Evolutionary conservation across 2,888 invertebrate genomes (phyloP), one percentile per base, ranked within the genome.

Genomic region (Hyposoter dolosus): DNA sequence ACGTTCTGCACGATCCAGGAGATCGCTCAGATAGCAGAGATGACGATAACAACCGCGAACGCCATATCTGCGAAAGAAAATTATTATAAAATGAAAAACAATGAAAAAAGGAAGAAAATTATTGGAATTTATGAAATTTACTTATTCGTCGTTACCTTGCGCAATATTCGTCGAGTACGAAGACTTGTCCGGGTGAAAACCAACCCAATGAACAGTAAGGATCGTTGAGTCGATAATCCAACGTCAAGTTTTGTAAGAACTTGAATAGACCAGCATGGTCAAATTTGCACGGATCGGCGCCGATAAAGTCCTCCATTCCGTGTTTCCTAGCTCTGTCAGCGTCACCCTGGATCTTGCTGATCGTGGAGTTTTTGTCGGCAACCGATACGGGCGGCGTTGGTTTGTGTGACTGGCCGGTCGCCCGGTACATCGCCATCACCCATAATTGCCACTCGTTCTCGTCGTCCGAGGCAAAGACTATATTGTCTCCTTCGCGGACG

Each of bases 331-430:
- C 99, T 93, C 99, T 97, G 93, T 99, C 99, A 71, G 98, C 98
- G 95, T 98, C 98, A 95, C 98, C 99, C 96, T 98, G 98, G 92
- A 98, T 97, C 94, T 98, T 97, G 71, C 97, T 97, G 93, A 98
- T 97, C 86, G 97, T 97, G 35, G 97, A 97, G 93, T 97, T 97
- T 95, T 99, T 97, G 94, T 98, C 97, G 88, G 96, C 96, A 3
- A 97, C 96, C 23, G 97, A 97, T 65, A 98, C 96, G 0, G 99
- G 99, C 9, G 99, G 99, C 2, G 99, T 98, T 9, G 99, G 99
- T 94, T 99, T 99, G 95, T 99, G 99, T 76, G 99, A 98, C 94
- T 99, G 99, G 6, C 99, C 99, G 1, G 99, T 99, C n/a, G 99
- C 99, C 90, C 99, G 96, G 94, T 99, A 99, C 95, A 99, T 96